phyloP scores from a whole-genome alignment of 2,797 vertebrate species.

The Syndactyla subalaris region DNA sequence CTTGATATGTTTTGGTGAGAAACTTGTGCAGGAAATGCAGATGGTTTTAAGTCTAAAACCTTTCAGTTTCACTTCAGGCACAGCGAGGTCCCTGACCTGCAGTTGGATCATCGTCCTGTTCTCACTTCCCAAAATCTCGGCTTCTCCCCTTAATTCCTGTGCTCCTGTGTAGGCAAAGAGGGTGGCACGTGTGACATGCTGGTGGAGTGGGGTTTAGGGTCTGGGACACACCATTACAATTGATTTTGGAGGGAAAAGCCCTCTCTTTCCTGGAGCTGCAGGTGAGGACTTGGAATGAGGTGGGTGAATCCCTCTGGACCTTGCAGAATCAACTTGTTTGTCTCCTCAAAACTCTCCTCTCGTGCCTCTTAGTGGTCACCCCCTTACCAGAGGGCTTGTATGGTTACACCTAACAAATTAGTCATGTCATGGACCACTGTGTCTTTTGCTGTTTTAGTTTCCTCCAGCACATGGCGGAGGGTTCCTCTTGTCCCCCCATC shows the following conservation, averaged over 20 bases:
- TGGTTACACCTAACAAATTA: background rate
- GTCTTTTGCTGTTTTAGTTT: background rate
- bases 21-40: background rate
- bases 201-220: background rate
- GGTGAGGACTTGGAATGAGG: background rate
- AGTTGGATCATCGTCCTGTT: fast-evolving
- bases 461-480: background rate
- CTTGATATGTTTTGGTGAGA: fast-evolving
- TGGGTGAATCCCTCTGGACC: background rate
- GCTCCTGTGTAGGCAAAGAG: fast-evolving
- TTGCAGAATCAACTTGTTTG: background rate
- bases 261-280: background rate
- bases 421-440: fast-evolving
- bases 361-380: fast-evolving
- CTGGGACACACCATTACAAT: fast-evolving
- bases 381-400: background rate
- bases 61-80: background rate
- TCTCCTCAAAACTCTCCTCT: fast-evolving
- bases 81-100: background rate
- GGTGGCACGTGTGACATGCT: fast-evolving
- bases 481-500: fast-evolving
- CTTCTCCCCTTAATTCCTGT: background rate
- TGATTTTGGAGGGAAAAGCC: background rate
- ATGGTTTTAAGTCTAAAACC: background rate
- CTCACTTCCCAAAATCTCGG: fast-evolving